Base-by-base conservation (phyloP, 2,888 invertebrate genomes). In the Polylopha cassiicola region DNA sequence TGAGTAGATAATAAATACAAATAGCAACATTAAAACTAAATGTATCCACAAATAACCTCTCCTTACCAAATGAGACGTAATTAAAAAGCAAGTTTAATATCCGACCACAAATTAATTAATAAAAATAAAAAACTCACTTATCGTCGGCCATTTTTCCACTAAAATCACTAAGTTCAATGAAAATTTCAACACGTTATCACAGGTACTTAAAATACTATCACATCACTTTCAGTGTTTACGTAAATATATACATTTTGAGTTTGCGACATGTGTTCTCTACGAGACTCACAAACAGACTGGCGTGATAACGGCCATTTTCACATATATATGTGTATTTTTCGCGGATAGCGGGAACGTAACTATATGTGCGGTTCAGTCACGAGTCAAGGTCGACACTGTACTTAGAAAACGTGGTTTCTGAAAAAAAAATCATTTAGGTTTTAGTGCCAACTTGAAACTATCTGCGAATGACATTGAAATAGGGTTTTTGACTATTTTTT, bases 71-170 rank as follows among this genome's bases (percentile, higher is more conserved):
- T 41, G 20, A 34, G 29, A 22, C 1, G 14, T 4, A 24, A 30
- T 30, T 13, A 23, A 15, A 34, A 26, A 20, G 22, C 20, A 21
- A 36, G 16, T 9, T 9, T 7, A 14, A 4, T 8, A 24, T 2
- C 3, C 10, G 9, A 13, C 10, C 11, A 31, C 8, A 20, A 14
- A 27, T 18, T 3, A 16, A 18, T 15, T 2, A 10, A 27, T 7
- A 18, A n/a, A 17, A 20, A n/a, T n/a, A 9, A 16, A 13, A 21
- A 55, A 79, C 80, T 79, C 46, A 80, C 80, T 74, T 76, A 51
- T 73, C 73, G 26, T 73, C 71, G 20, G 68, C 69, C 80, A 80
- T 80, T 51, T 37, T 58, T 14, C 26, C 38, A 37, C 39, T 43
- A 44, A 50, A 54, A 55, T 55, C 47, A 48, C 44, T 46, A 37